A percentile compares a stretch with the other conserved stretches of the same genome.
Evolutionary conservation across 2,797 vertebrate species (phyloP).

Genomic region (Neomorphus geoffroyi): DNA sequence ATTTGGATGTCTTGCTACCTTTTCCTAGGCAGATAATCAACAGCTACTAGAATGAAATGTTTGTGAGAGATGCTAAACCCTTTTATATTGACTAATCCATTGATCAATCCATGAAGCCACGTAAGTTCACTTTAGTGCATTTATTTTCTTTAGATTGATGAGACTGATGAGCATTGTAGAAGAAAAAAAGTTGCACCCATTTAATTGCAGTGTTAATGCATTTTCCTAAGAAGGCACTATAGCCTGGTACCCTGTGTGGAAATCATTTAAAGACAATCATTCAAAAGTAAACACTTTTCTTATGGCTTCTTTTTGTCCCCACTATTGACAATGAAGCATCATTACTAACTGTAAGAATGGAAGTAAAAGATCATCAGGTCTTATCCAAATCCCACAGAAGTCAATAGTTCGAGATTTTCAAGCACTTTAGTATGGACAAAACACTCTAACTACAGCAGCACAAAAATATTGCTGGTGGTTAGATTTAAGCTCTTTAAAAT

Average conservation of each 20-base stretch:
- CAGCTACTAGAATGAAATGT: background rate
- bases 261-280: background rate
- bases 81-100: background rate
- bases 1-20: background rate
- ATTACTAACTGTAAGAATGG: background rate
- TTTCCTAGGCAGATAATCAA: background rate
- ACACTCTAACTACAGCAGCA: background rate
- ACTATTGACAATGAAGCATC: background rate
- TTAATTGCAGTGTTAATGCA: background rate
- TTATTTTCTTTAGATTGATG: background rate
- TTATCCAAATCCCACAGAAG: background rate
- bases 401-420: background rate
- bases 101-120: background rate
- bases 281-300: background rate
- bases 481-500: background rate
- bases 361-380: background rate
- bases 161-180: background rate
- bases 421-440: background rate
- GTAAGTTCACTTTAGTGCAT: background rate
- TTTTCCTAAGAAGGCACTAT: background rate
- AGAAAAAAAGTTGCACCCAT: background rate
- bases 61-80: background rate
- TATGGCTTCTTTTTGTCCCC: background rate
- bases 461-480: background rate
- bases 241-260: background rate